These are phyloP conservation scores for Ommatoiulus sabulosus DNA, from an alignment of 2,888 invertebrate species.

Conservation along the genomic window DNA sequence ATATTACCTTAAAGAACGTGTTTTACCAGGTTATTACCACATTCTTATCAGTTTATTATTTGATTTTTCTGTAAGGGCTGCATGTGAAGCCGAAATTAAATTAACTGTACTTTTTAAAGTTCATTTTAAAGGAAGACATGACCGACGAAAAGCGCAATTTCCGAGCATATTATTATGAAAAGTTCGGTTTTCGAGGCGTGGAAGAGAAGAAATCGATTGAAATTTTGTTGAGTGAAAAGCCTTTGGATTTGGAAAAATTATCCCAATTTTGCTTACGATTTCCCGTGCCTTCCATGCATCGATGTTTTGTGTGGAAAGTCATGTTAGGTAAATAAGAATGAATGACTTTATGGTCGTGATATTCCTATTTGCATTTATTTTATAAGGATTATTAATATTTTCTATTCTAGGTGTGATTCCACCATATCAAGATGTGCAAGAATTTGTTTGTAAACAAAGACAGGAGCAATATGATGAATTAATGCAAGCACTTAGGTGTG, in stretches of 20 bases:
- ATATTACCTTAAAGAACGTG: too few relatives aligned
- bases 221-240: constrained; percentile 87
- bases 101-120: too few relatives aligned
- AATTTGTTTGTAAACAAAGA: constrained; percentile 80
- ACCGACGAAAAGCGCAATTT: constrained; percentile 66
- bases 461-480: constrained; percentile 80
- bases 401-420: constrained; percentile 77
- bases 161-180: constrained; percentile 70
- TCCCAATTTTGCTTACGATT: constrained; percentile 88
- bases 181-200: constrained; percentile 81
- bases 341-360: neutral
- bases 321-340: constrained; percentile 74
- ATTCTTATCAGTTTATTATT: too few relatives aligned
- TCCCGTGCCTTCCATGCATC: constrained; percentile 83
- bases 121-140: constrained; percentile 25
- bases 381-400: constrained; percentile 15
- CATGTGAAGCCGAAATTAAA: too few relatives aligned
- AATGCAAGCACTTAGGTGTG: constrained; percentile 74
- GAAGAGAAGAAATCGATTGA: constrained; percentile 92
- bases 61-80: too few relatives aligned
- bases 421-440: constrained; percentile 79
- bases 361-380: neutral
- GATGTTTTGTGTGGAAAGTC: constrained; percentile 87
- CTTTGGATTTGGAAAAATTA: constrained; percentile 81
- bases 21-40: too few relatives aligned